Evolutionary conservation across 2,888 invertebrate species (phyloP).

Genomic region (Trichogramma evanescens): DNA sequence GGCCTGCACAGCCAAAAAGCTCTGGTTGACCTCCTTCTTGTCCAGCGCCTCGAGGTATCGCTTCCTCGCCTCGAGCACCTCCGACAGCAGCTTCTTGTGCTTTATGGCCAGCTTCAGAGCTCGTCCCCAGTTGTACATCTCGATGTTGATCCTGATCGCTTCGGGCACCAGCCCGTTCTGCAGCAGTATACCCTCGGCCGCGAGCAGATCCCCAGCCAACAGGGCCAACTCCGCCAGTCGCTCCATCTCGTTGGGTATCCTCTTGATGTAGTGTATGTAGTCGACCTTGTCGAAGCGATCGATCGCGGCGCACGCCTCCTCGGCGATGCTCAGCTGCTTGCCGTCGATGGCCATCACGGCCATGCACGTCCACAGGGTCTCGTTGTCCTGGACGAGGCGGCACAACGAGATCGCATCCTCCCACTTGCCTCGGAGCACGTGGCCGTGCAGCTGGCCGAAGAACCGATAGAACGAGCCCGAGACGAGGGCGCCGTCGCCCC

Average conservation of each 20-base stretch:
- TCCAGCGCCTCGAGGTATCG: constrained; percentile 57
- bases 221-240: constrained; percentile 63
- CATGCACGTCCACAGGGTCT: constrained; percentile 86
- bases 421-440: constrained; percentile 73
- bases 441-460: constrained; percentile 54
- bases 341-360: constrained; percentile 85
- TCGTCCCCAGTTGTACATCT: constrained; percentile 69
- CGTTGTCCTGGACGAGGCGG: constrained; percentile 59
- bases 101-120: constrained; percentile 69
- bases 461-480: constrained; percentile 40
- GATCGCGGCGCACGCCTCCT: constrained; percentile 91
- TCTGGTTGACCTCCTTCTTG: constrained; percentile 54
- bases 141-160: constrained; percentile 65
- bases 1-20: constrained; percentile 47
- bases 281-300: constrained; percentile 79
- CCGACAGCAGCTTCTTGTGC: constrained; percentile 65
- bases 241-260: constrained; percentile 51
- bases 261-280: constrained; percentile 74
- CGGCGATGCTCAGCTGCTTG: constrained; percentile 81
- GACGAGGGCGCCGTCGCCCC: constrained; percentile 83
- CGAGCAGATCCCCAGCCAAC: constrained; percentile 60
- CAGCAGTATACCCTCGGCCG: constrained; percentile 66
- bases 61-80: constrained; percentile 62
- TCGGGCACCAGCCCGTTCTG: constrained; percentile 62
- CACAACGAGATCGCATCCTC: constrained; percentile 77